phyloP scores from a whole-genome alignment of 2,113 vertebrate species.

The Tachuris rubrigastra region DNA sequence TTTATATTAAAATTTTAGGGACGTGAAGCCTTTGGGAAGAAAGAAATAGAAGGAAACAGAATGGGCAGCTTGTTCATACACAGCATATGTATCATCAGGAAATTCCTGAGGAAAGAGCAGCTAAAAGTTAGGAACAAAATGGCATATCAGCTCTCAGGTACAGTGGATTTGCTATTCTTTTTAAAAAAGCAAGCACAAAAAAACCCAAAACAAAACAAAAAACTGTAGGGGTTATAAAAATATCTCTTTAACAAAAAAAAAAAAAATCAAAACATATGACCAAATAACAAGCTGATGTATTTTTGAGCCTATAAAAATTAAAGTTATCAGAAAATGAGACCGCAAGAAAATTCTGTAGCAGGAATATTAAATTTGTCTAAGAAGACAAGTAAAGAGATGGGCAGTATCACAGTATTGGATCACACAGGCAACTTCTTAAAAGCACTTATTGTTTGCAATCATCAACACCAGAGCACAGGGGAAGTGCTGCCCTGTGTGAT shows the following conservation, averaged over 20 bases:
- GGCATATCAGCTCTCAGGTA: not conserved
- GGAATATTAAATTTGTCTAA: not conserved
- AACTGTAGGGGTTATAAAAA: not conserved
- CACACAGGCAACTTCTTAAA: not conserved
- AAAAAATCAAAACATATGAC: not conserved
- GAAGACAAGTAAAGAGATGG: not conserved
- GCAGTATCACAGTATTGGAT: not conserved
- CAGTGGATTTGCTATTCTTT: conserved; percentile 10
- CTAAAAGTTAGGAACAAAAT: not conserved
- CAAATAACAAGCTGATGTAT: not conserved
- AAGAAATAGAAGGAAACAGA: not conserved
- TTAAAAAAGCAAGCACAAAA: not conserved
- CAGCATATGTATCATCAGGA: not conserved
- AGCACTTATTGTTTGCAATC: not conserved
- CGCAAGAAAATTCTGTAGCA: not conserved
- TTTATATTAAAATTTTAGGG: not conserved
- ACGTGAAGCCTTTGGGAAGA: not conserved
- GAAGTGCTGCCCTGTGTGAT: rapidly evolving
- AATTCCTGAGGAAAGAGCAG: conserved; percentile 34
- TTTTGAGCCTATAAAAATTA: conserved; percentile 7
- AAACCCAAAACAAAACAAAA: not conserved
- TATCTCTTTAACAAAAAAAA: not conserved
- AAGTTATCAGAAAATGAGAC: conserved; percentile 3
- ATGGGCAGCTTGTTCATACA: not conserved
- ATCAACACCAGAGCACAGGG: not conserved